Evolutionary conservation across 2,113 vertebrate genomes (phyloP).

Genomic region (Callochromis pleurospilus): DNA sequence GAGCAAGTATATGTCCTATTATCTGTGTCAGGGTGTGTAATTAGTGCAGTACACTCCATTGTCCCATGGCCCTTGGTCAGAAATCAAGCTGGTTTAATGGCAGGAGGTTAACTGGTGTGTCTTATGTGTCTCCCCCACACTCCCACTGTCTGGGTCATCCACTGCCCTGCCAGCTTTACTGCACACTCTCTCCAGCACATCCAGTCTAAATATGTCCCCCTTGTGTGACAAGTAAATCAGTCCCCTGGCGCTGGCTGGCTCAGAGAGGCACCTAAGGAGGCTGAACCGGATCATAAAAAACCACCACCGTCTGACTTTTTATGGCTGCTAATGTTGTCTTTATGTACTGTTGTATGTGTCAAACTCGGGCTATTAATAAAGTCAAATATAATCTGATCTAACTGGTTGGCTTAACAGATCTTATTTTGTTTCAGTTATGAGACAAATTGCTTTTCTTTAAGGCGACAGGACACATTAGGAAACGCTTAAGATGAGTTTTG

Average conservation of each 20-base stretch:
- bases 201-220: slow-evolving; percentile 57
- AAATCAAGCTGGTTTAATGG: slow-evolving; percentile 72
- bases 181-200: slow-evolving; percentile 34
- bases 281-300: slow-evolving; percentile 56
- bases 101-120: slow-evolving; percentile 56
- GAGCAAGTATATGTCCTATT: slow-evolving; percentile 38
- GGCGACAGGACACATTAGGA: neutral
- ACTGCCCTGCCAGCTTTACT: slow-evolving; percentile 59
- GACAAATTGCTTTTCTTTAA: neutral
- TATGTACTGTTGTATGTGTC: slow-evolving; percentile 52
- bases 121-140: slow-evolving; percentile 51
- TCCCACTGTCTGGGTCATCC: slow-evolving; percentile 62
- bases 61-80: slow-evolving; percentile 63
- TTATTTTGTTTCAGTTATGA: neutral
- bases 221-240: slow-evolving; percentile 67
- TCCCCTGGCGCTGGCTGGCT: slow-evolving; percentile 51
- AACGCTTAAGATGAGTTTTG: neutral
- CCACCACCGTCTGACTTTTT: slow-evolving; percentile 46
- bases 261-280: slow-evolving; percentile 44
- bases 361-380: slow-evolving; percentile 32
- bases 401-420: slow-evolving; percentile 10
- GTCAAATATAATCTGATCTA: slow-evolving; percentile 24
- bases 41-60: slow-evolving; percentile 71
- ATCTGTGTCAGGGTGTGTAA: slow-evolving; percentile 57
- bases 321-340: slow-evolving; percentile 55